Evolutionary conservation across 1,140 invertebrate genomes (phyloP).

Genomic region (Achroia grisella): DNA sequence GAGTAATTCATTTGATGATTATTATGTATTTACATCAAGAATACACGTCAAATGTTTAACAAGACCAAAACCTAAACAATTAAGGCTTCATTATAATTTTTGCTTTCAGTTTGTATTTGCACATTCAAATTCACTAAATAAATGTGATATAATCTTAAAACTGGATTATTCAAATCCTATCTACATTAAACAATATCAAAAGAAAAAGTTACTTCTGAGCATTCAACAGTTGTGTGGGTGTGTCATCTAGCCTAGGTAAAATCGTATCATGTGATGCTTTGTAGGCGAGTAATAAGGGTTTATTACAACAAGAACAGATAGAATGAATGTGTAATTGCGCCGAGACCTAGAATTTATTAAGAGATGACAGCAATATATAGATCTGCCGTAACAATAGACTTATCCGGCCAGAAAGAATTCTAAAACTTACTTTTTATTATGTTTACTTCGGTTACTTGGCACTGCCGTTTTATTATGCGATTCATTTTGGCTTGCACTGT

Average conservation of each 20-base stretch:
- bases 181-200: not conserved
- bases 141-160: not conserved
- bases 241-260: not conserved
- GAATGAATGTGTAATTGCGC: slow-evolving; percentile 10
- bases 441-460: slow-evolving; percentile 7
- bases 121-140: not conserved
- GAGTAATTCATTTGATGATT: no score
- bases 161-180: no score
- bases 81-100: not conserved
- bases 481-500: slow-evolving; percentile 5
- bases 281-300: slow-evolving; percentile 18
- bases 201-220: not conserved
- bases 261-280: slow-evolving; percentile 16
- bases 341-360: not conserved
- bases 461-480: slow-evolving; percentile 6
- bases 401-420: no score
- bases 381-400: not conserved
- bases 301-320: slow-evolving; percentile 20
- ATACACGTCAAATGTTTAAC: not conserved
- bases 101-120: not conserved
- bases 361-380: not conserved
- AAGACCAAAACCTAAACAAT: not conserved
- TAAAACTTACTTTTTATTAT: no score
- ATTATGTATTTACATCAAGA: no score
- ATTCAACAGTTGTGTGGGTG: slow-evolving; percentile 1